Percentiles rank a stretch among this genome's conserved stretches.
Conservation (phyloP, 2,797 vertebrate genomes). For the Synanceia verrucosa region DNA sequence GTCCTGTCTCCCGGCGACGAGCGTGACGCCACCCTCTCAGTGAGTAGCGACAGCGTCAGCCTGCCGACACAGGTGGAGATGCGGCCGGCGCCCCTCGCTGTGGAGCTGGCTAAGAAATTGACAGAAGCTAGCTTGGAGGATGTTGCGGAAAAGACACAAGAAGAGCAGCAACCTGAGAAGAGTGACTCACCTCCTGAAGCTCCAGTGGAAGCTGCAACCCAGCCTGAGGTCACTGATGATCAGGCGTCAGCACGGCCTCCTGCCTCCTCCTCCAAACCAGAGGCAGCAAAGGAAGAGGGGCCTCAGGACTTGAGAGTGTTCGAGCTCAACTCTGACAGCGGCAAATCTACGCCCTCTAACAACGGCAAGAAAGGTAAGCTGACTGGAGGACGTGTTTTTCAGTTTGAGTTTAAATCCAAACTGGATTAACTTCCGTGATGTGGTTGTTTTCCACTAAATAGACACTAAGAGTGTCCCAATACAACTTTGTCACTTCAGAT, state of each 20-base stretch:
- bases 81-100: constrained; percentile 47
- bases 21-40: constrained; percentile 84
- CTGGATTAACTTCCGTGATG: constrained; percentile 15
- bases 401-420: neutral
- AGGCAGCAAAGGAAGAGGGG: constrained; percentile 86
- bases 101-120: constrained; percentile 78
- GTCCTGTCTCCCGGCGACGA: constrained; percentile 64
- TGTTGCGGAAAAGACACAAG: constrained; percentile 60
- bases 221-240: constrained; percentile 31
- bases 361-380: constrained; percentile 95
- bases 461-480: too few species aligned
- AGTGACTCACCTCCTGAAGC: constrained; percentile 40
- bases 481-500: too few species aligned
- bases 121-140: constrained; percentile 83
- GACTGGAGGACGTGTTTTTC: neutral
- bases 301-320: constrained; percentile 94
- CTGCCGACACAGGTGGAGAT: constrained; percentile 90
- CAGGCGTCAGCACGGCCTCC: constrained; percentile 19
- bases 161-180: constrained; percentile 51
- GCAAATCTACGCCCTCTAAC: constrained; percentile 98
- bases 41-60: constrained; percentile 93
- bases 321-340: constrained; percentile 97
- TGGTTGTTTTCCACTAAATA: constrained; percentile 17
- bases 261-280: constrained; percentile 78
- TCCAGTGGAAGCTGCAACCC: constrained; percentile 36